phyloP scores from a whole-genome alignment of 2,113 vertebrate genomes.

The Indicator indicator region DNA sequence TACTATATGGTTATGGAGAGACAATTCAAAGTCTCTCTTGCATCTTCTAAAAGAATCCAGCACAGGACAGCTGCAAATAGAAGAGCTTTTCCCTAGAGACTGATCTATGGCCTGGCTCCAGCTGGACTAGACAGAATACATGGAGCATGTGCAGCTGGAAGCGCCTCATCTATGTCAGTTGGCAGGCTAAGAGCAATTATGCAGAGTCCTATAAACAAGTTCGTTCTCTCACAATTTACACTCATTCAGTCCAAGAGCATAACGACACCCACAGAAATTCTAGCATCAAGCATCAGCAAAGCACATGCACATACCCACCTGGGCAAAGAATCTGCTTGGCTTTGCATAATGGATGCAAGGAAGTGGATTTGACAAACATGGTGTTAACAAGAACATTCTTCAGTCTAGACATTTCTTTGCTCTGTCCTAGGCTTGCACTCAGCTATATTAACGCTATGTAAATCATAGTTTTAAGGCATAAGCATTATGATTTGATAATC shows the following conservation, averaged over 20 bases:
- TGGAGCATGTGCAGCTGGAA: accelerated
- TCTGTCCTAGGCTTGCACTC: not conserved
- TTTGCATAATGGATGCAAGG: not conserved
- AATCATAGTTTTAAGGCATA: not conserved
- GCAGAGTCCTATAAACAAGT: not conserved
- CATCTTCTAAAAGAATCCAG: not conserved
- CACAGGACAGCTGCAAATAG: not conserved
- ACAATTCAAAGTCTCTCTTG: not conserved
- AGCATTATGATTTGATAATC: conserved; percentile 14
- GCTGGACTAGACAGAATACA: not conserved
- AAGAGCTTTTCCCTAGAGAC: not conserved
- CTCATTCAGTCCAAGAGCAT: not conserved
- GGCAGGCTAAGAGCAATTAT: not conserved
- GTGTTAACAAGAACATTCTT: not conserved
- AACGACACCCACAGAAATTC: not conserved
- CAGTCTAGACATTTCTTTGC: not conserved
- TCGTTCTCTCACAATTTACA: not conserved
- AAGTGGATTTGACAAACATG: not conserved
- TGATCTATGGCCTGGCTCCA: not conserved
- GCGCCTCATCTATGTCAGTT: not conserved
- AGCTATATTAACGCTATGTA: not conserved
- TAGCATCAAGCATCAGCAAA: not conserved
- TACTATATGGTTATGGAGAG: accelerated
- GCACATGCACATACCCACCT: not conserved
- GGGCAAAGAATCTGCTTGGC: not conserved